Evolutionary conservation across 1,140 invertebrate species (phyloP).

Genomic region (Pseudomyrmex cubaensis): DNA sequence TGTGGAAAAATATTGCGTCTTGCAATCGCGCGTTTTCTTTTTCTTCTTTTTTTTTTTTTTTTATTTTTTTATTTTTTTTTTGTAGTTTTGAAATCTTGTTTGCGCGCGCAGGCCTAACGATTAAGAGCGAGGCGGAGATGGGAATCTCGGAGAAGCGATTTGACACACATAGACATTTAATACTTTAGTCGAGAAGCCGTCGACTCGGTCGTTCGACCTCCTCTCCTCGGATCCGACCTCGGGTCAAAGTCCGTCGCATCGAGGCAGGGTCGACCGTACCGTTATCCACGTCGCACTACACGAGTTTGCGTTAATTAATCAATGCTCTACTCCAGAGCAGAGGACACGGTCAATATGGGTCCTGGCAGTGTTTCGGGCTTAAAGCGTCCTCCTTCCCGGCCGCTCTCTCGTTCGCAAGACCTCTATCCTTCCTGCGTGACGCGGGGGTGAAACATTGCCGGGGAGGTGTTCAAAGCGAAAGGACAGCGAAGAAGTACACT

Average conservation of each 20-base stretch:
- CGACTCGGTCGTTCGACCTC: constrained; percentile 64
- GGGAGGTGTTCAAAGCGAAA: constrained; percentile 21
- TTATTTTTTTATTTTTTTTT: no score
- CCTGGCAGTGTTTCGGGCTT: constrained; percentile 67
- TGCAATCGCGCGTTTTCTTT: constrained; percentile 1
- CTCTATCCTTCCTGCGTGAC: constrained; percentile 21
- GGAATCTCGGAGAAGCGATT: constrained; percentile 66
- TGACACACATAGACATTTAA: constrained; percentile 67
- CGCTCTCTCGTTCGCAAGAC: not conserved
- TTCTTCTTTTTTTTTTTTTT: no score
- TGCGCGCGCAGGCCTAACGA: constrained; percentile 46
- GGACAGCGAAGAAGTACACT: constrained; percentile 56
- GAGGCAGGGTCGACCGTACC: constrained; percentile 16
- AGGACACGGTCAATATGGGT: constrained; percentile 74
- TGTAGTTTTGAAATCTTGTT: no score
- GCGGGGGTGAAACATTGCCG: not conserved
- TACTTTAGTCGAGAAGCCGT: constrained; percentile 66
- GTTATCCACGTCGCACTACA: constrained; percentile 65
- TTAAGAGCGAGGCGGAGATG: constrained; percentile 13
- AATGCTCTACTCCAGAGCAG: constrained; percentile 62
- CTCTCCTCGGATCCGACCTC: constrained; percentile 52
- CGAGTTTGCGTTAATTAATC: constrained; percentile 73
- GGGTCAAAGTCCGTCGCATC: constrained; percentile 54
- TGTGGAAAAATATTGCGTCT: not conserved
- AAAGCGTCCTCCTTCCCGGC: constrained; percentile 46